Base-by-base conservation (phyloP, 2,113 vertebrate genomes). In the Sialia sialis region DNA sequence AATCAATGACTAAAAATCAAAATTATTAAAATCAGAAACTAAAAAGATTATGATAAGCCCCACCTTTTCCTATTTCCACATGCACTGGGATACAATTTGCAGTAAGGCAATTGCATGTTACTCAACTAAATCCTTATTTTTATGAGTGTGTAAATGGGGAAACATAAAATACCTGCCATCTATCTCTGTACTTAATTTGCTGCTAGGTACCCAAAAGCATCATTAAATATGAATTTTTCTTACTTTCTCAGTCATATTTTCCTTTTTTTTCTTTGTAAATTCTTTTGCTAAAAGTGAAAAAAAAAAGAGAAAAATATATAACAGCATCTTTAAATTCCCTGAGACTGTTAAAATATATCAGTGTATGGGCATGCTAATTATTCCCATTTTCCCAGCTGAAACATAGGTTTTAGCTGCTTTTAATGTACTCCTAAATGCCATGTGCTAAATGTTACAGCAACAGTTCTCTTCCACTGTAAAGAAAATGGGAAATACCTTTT, bases 361-460 rank as follows among this genome's bases (percentile, higher is more conserved):
- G 29, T 66, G 58, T 25, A 79, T 34, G n/a, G 34, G 51, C 49
- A 58, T 68, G 44, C 20, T 93, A 95, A 88, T 77, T 90, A 85
- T 85, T 70, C n/a, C 32, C 25, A 81, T 89, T 94, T 95, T 84
- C 51, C 38, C 34, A 30, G 43, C 11, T 91, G 56, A 89, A 96
- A 87, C 60, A 83, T 30, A 39, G 34, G 14, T 60, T 69, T 86
- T 62, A 66, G 44, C 27, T 80, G 34, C 32, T 88, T 94, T 93
- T 94, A 90, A 96, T 74, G 51, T 77, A 84, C 73, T 89, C 56
- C 36, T 78, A 76, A 94, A 87, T 87, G 56, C 49, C 49, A 16
- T 67, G 67, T 81, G 19, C 49, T 88, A 72, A 74, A 66, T 55
- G 60, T 43, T 91, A 86, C 69, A 94, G 46, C 25, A 87, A 64